These are phyloP conservation scores for Melanerpes aurifrons DNA, from an alignment of 2,113 vertebrate species.

Conservation along the genomic window DNA sequence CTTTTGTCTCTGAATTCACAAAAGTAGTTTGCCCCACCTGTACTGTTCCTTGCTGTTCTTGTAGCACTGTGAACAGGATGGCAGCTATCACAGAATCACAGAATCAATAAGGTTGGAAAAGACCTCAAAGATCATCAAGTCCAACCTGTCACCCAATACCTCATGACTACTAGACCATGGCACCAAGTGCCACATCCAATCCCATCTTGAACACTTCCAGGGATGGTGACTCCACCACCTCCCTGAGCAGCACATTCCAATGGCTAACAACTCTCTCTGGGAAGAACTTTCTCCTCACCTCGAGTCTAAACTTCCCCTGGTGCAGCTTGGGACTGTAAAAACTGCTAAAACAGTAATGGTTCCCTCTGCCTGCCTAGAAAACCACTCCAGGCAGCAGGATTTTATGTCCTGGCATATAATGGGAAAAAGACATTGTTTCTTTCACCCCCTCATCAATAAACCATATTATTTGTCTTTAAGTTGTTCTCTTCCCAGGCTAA, in stretches of 20 bases:
- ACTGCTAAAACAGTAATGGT: neutral
- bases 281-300: too few relatives aligned
- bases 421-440: neutral
- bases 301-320: too few relatives aligned
- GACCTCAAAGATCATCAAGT: too few relatives aligned
- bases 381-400: neutral
- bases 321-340: neutral
- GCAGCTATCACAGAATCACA: neutral
- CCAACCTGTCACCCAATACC: too few relatives aligned
- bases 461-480: neutral
- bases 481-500: neutral
- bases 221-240: too few relatives aligned
- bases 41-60: neutral
- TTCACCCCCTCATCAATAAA: neutral
- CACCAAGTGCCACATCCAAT: too few relatives aligned
- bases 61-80: neutral
- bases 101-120: too few relatives aligned
- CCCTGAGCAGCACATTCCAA: too few relatives aligned
- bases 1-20: neutral
- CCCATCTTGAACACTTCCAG: too few relatives aligned
- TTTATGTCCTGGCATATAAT: neutral
- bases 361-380: neutral
- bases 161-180: too few relatives aligned
- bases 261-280: too few relatives aligned
- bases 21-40: neutral